Evolutionary conservation across 2,113 vertebrate species (phyloP).

Genomic region (Anas platyrhynchos): DNA sequence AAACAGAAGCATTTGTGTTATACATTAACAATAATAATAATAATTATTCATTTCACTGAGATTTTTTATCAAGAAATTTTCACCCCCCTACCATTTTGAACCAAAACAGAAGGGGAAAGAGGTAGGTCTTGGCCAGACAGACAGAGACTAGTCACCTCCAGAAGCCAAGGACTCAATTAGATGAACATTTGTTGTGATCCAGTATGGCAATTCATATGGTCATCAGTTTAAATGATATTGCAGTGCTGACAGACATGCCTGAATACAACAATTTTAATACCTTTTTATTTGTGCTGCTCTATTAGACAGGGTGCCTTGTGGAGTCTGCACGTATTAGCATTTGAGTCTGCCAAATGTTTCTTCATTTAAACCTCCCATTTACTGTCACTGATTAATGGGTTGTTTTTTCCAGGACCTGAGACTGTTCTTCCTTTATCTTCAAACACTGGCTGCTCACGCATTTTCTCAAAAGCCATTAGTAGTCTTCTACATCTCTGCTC

Average conservation of each 20-base stretch:
- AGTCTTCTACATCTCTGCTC: neutral
- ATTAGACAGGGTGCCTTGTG: neutral
- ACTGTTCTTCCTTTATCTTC: slow-evolving; percentile 4
- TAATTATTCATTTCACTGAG: neutral
- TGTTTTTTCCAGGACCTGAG: neutral
- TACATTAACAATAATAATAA: neutral
- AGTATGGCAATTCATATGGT: neutral
- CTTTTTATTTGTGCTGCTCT: neutral
- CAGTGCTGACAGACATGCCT: neutral
- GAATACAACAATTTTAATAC: neutral
- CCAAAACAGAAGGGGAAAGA: neutral
- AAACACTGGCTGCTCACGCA: neutral
- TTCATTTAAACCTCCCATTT: neutral
- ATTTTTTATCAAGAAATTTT: neutral
- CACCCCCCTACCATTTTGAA: neutral
- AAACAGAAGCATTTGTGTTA: neutral
- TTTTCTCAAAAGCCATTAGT: neutral
- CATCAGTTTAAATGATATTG: neutral
- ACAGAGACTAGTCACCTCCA: neutral
- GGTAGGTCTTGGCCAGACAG: neutral
- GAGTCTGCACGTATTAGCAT: neutral
- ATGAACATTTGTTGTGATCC: neutral
- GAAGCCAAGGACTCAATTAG: neutral
- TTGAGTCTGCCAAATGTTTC: neutral
- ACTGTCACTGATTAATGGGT: neutral